Conservation (phyloP, 2,888 invertebrate genomes). For the Bruchidius siliquastri region DNA sequence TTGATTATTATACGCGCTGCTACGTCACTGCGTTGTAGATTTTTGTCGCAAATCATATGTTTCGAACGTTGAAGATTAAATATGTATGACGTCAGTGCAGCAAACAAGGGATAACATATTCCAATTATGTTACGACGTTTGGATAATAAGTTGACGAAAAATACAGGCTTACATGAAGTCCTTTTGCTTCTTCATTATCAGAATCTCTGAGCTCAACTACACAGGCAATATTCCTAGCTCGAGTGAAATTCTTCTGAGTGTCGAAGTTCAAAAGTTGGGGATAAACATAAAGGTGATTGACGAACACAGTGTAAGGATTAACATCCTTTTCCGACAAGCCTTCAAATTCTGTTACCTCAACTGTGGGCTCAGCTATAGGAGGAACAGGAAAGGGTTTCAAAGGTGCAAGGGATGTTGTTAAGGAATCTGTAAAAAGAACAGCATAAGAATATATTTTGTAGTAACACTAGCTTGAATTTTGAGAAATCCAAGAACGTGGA, state of each 20-base stretch:
- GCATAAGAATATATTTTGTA: too few species aligned
- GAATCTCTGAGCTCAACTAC: slow-evolving; percentile 81
- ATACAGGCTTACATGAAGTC: slow-evolving; percentile 64
- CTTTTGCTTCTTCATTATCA: slow-evolving; percentile 66
- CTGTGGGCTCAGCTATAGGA: slow-evolving; percentile 67
- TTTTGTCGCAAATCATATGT: too few species aligned
- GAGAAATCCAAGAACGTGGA: too few species aligned
- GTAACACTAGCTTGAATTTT: too few species aligned
- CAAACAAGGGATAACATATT: too few species aligned
- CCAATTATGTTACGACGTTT: too few species aligned
- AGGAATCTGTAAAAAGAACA: slow-evolving; percentile 64
- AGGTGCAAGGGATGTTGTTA: slow-evolving; percentile 78
- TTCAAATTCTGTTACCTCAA: slow-evolving; percentile 83
- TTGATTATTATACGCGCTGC: too few species aligned
- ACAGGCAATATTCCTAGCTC: slow-evolving; percentile 93
- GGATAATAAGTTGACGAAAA: too few species aligned
- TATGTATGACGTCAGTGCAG: too few species aligned
- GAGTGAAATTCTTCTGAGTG: slow-evolving; percentile 83
- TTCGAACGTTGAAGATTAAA: too few species aligned
- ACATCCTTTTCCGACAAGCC: slow-evolving; percentile 62
- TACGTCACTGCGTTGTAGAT: too few species aligned
- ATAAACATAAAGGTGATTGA: slow-evolving; percentile 90
- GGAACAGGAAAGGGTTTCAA: slow-evolving; percentile 81
- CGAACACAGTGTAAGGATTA: slow-evolving; percentile 77
- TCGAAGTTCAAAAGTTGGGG: slow-evolving; percentile 84